phyloP scores from a whole-genome alignment of 2,888 invertebrate genomes.

The Lochmaea crataegi region DNA sequence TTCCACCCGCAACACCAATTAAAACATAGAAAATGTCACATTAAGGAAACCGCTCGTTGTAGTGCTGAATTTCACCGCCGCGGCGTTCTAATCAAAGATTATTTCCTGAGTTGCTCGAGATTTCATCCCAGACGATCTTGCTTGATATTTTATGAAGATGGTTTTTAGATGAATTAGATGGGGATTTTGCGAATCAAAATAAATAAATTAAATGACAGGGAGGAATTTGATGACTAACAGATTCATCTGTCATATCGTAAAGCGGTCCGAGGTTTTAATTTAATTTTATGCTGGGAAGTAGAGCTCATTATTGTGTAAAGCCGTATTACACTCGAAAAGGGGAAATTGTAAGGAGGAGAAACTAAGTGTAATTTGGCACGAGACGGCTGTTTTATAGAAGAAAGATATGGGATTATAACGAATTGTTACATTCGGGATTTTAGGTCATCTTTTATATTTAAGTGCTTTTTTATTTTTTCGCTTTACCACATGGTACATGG shows the following conservation, averaged over 20 bases:
- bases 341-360: slow-evolving; percentile 26
- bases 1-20: too few relatives aligned
- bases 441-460: slow-evolving; percentile 31
- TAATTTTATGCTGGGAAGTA: slow-evolving; percentile 43
- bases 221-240: background rate
- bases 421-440: slow-evolving; percentile 35
- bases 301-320: slow-evolving; percentile 47
- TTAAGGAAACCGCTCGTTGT: too few relatives aligned
- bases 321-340: slow-evolving; percentile 43
- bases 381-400: slow-evolving; percentile 29
- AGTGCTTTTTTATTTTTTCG: slow-evolving; percentile 35
- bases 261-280: slow-evolving; percentile 41
- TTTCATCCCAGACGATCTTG: too few relatives aligned
- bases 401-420: slow-evolving; percentile 34
- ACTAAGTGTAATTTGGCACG: slow-evolving; percentile 21
- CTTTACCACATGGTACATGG: slow-evolving; percentile 20
- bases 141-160: too few relatives aligned
- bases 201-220: background rate
- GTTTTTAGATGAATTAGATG: too few relatives aligned
- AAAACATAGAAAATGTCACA: too few relatives aligned
- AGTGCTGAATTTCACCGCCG: too few relatives aligned
- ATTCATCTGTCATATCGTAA: slow-evolving; percentile 26
- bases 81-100: too few relatives aligned
- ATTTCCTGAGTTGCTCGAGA: too few relatives aligned
- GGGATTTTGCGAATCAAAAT: background rate